Evolutionary conservation across 2,113 vertebrate genomes (phyloP).

Genomic region (Rhea americana): DNA sequence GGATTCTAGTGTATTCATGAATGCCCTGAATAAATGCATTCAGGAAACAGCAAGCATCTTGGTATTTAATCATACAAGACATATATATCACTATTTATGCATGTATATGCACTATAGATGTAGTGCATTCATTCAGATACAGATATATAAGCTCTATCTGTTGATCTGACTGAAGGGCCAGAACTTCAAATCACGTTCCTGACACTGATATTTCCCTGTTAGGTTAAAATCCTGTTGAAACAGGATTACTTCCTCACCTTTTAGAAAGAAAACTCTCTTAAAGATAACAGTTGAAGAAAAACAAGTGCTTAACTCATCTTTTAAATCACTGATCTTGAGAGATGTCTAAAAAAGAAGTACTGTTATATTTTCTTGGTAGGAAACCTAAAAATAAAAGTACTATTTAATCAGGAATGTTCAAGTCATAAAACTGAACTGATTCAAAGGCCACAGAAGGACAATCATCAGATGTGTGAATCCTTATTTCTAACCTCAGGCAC

Average conservation of each 20-base stretch:
- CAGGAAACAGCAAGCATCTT: neutral
- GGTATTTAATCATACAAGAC: neutral
- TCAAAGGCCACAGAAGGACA: constrained; percentile 19
- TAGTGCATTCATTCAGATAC: neutral
- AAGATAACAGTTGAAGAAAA: neutral
- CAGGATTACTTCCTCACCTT: neutral
- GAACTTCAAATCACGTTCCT: neutral
- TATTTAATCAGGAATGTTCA: neutral
- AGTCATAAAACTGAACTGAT: neutral
- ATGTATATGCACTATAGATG: neutral
- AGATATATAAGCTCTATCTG: neutral
- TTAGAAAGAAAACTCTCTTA: neutral
- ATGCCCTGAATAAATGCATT: neutral
- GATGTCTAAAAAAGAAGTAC: neutral
- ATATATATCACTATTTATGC: neutral
- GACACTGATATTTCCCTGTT: neutral
- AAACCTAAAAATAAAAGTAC: constrained; percentile 30
- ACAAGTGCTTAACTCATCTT: neutral
- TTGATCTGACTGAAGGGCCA: neutral
- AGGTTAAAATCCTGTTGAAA: neutral
- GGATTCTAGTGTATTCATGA: neutral
- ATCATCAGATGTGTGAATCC: neutral
- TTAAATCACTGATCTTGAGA: neutral
- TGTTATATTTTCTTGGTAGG: neutral
- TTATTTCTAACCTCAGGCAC: neutral